These are phyloP conservation scores for Papilio gigon DNA, from an alignment of 2,888 invertebrate genomes.

Conservation along the genomic window DNA sequence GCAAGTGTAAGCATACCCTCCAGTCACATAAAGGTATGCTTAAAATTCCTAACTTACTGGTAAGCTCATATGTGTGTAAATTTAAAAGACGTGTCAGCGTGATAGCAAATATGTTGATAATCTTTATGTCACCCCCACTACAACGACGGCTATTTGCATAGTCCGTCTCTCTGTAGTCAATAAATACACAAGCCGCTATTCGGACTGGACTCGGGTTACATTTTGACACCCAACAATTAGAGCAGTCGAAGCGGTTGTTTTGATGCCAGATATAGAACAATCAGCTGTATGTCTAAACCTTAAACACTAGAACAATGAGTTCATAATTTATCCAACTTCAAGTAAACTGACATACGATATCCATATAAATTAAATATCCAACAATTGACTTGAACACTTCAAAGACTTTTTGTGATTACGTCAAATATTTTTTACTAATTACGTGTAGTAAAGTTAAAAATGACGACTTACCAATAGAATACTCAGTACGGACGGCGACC, in stretches of 20 bases:
- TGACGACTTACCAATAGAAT: too few relatives aligned
- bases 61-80: neutral
- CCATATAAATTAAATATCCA: neutral
- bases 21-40: neutral
- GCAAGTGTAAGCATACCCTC: neutral
- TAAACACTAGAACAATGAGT: conserved; percentile 3
- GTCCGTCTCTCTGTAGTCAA: neutral
- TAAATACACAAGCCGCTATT: conserved; percentile 27
- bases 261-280: conserved; percentile 20
- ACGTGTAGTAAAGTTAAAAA: too few relatives aligned
- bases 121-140: neutral
- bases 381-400: conserved; percentile 2
- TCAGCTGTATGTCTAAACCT: conserved; percentile 6
- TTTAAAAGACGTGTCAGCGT: neutral
- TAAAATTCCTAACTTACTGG: neutral
- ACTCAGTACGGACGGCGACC: too few relatives aligned
- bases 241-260: conserved; percentile 24
- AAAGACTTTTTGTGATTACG: too few relatives aligned
- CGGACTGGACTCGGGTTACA: conserved; percentile 16
- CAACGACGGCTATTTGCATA: neutral
- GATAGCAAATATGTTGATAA: neutral
- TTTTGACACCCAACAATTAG: conserved; percentile 32
- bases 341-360: conserved; percentile 19
- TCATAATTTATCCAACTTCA: conserved; percentile 13
- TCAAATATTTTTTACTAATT: too few relatives aligned